Percentiles rank a stretch among this genome's conserved stretches.
Evolutionary conservation across 1,140 invertebrate species (phyloP).

Genomic region (Pseudomyrmex flavicornis): DNA sequence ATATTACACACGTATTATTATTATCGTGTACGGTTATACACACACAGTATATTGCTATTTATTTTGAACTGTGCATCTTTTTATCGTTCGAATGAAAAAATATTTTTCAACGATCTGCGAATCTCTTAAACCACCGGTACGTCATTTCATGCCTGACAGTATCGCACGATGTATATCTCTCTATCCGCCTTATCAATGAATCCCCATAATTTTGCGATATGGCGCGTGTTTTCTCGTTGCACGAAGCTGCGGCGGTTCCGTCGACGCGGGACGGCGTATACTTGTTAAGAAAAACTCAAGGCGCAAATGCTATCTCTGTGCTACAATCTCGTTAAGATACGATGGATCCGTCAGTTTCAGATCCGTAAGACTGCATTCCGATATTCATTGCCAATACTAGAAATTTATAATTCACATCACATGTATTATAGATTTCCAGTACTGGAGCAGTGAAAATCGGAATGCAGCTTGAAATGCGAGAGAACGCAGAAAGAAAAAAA

Average conservation of each 20-base stretch:
- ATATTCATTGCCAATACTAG: too few relatives aligned
- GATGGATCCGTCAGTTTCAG: conserved; percentile 38
- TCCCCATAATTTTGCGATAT: background rate
- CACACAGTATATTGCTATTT: too few relatives aligned
- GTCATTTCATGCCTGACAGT: background rate
- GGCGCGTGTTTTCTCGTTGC: background rate
- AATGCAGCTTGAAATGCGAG: too few relatives aligned
- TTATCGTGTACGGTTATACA: too few relatives aligned
- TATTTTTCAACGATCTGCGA: background rate
- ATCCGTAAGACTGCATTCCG: conserved; percentile 6
- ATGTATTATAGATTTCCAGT: too few relatives aligned
- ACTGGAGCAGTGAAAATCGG: background rate
- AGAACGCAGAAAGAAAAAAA: too few relatives aligned
- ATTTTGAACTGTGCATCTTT: too few relatives aligned
- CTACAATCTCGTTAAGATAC: background rate
- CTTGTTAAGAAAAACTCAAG: conserved; percentile 45
- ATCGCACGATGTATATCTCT: background rate
- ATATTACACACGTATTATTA: too few relatives aligned
- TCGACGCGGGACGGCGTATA: background rate
- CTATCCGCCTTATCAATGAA: background rate
- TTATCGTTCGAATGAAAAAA: background rate
- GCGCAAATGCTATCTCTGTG: background rate
- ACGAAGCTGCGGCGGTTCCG: conserved; percentile 4
- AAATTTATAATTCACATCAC: too few relatives aligned
- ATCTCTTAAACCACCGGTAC: background rate